These are phyloP conservation scores for Microctonus hyperodae DNA, from an alignment of 2,888 invertebrate species.

Conservation along the genomic window DNA sequence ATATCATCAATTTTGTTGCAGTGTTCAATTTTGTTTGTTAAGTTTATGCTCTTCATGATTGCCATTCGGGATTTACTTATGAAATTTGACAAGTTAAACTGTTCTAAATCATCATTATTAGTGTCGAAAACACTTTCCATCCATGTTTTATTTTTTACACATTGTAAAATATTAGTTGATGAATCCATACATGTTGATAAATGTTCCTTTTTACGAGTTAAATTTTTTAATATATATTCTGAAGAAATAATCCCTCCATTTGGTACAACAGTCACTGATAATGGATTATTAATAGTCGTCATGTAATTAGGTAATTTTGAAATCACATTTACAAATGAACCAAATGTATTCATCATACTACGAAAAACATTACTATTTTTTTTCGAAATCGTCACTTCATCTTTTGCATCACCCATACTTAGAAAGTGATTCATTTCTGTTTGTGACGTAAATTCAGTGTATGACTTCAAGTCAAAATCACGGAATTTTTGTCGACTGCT, in stretches of 20 bases:
- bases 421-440: conserved; percentile 27
- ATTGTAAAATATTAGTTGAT: conserved; percentile 33
- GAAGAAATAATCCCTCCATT: conserved; percentile 46
- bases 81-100: not conserved
- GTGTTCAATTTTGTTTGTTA: not conserved
- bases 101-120: not conserved
- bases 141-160: conserved; percentile 27
- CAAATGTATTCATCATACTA: conserved; percentile 43
- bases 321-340: conserved; percentile 39
- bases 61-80: conserved; percentile 17
- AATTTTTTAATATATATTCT: conserved; percentile 45
- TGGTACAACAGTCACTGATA: conserved; percentile 52
- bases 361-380: conserved; percentile 42
- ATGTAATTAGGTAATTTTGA: conserved; percentile 44
- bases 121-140: not conserved
- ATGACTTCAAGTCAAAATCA: conserved; percentile 6
- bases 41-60: not conserved
- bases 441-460: not conserved
- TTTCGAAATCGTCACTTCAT: conserved; percentile 32
- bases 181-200: conserved; percentile 17
- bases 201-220: conserved; percentile 40
- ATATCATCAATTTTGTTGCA: not conserved
- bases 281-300: conserved; percentile 43
- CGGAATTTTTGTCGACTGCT: conserved; percentile 18
- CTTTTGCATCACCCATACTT: conserved; percentile 30